Evolutionary conservation across 2,888 invertebrate species (phyloP), one percentile per base, ranked within the genome.

Genomic region (Itoplectis maculator): DNA sequence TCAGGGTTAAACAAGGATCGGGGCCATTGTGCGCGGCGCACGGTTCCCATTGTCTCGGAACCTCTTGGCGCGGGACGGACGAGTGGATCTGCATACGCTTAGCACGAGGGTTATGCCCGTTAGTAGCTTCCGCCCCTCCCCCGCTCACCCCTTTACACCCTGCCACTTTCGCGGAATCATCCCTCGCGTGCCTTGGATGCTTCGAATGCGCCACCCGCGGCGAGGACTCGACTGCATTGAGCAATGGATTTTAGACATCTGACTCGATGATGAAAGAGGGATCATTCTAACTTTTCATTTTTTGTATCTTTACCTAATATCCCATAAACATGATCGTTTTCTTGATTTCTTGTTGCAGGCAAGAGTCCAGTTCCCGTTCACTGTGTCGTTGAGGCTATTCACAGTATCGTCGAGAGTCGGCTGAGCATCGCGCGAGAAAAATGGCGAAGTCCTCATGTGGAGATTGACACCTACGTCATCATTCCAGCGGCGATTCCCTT

Each of bases 381-480:
- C 93, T 99, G 99, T 93, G 95, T 99, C 83, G 98, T 99, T 75
- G 99, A 99, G 94, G 96, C 96, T 0, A 96, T 97, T 70, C 96
- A 92, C 87, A 92, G 92, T 95, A 87, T 95, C 95, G 54, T 93
- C 95, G 88, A 97, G 96, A 90, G 95, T 94, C 90, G 93, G 72
- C 93, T 94, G 76, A 94, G 94, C 84, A 95, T 95, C 87, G 95
- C 95, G 51, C 93, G 94, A 5, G 95, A 95, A 93, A 94, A 94
- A 59, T 95, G 95, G 95, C 95, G 96, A 79, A 94, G 96, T 37
- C 95, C 96, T 0, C 95, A 96, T 79, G 96, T 98, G 69, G 98
- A 98, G 93, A 96, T 97, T 0, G 99, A 99, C 94, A 98, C 98
- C 89, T 99, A 98, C 94, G 99, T 99, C 91, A 98, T 99, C 93